Evolutionary conservation across 2,797 vertebrate species (phyloP).

Genomic region (Rhincodon typus): DNA sequence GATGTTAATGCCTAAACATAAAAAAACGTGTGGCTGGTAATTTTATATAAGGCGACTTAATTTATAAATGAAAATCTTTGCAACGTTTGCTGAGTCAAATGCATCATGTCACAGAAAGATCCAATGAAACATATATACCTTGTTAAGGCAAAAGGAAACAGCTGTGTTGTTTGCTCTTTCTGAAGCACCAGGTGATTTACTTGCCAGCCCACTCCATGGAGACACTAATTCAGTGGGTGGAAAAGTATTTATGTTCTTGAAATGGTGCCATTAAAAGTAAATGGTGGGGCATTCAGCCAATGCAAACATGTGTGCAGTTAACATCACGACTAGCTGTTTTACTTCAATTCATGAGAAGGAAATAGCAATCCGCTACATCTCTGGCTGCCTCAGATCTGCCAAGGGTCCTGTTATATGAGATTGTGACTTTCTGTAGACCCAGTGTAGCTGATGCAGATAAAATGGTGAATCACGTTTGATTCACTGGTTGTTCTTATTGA

Average conservation of each 20-base stretch:
- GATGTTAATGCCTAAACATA: no score
- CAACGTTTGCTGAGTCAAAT: constrained; percentile 23
- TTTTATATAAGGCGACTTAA: not conserved
- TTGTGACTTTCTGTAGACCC: not conserved
- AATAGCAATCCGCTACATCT: constrained; percentile 41
- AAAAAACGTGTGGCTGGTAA: not conserved
- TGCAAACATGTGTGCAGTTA: constrained; percentile 49
- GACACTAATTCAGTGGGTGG: constrained; percentile 26
- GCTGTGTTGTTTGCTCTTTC: not conserved
- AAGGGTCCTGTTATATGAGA: not conserved
- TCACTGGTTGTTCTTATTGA: constrained; percentile 32
- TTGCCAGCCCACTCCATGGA: not conserved
- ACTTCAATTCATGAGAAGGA: constrained; percentile 47
- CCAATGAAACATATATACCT: not conserved
- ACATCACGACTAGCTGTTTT: constrained; percentile 44
- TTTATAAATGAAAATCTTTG: not conserved
- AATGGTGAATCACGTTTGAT: constrained; percentile 18
- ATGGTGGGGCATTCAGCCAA: constrained; percentile 40
- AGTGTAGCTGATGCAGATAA: not conserved
- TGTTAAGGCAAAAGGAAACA: not conserved
- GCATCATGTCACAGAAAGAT: not conserved
- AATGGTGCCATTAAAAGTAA: constrained; percentile 24
- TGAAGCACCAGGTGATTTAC: constrained; percentile 31
- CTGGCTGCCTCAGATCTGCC: constrained; percentile 28
- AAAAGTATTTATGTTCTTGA: constrained; percentile 34